Base-by-base conservation (phyloP, 2,797 vertebrate species). In the Siniperca scherzeri region DNA sequence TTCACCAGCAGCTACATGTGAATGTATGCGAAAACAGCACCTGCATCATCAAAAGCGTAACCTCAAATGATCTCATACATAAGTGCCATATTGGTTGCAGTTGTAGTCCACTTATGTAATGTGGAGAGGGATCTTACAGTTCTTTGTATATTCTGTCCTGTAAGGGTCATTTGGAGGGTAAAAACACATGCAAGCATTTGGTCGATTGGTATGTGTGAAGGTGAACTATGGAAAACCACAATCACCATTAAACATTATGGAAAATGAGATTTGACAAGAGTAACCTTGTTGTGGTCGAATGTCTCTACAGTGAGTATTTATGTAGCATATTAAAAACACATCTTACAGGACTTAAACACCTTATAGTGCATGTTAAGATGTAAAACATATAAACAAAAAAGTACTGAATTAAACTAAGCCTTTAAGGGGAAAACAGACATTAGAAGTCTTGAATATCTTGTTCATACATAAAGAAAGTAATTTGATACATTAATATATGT, bases 131-230 rank as follows among this genome's bases (percentile, higher is more conserved):
- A 85, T 80, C 69, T 78, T 53, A 66, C 56, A 78, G 46, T n/a
- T 83, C 14, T 80, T 85, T 80, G 68, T 67, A 68, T 70, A 66
- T 86, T 59, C 60, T 19, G n/a, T 38, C 36, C 33, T 66, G 60
- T 38, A 40, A 66, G 40, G 74, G 78, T 85, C 68, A 68, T 70
- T 40, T 65, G 30, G 27, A 84, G 85, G 79, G 66, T 62, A 68
- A 64, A 75, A 74, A 52, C n/a, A 22, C 53, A 22, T 22, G 4
- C 27, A 22, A 36, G 73, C 80, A 60, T 84, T 77, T 70, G 17
- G 57, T 19, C 67, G 55, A 85, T 70, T 74, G 68, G 44, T 69
- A 60, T 79, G 64, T 77, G 70, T 82, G 81, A 61, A 70, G 71
- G 81, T 64, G 60, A 86, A 65, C n/a, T 60, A 44, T 42, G 53